Evolutionary conservation across 2,888 invertebrate species (phyloP).

Genomic region (Trissolcus brochymenae): DNA sequence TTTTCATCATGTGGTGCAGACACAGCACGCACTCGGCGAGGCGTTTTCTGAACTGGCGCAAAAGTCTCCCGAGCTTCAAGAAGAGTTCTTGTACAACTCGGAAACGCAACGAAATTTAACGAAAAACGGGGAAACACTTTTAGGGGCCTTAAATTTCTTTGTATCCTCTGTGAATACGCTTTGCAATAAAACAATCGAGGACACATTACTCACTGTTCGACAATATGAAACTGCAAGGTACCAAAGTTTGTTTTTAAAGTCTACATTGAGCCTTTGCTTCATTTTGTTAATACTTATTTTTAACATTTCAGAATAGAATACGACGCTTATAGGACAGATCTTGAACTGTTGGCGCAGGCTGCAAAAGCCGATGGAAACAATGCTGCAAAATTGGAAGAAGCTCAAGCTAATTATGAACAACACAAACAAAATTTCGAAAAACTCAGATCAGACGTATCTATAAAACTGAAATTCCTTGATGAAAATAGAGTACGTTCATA

Average conservation of each 20-base stretch:
- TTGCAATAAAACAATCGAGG: constrained; percentile 98
- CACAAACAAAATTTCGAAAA: constrained; percentile 95
- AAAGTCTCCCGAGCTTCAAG: constrained; percentile 96
- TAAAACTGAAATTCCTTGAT: constrained; percentile 97
- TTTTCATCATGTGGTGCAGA: constrained; percentile 90
- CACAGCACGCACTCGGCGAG: constrained; percentile 92
- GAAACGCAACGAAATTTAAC: constrained; percentile 95
- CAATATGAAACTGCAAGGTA: constrained; percentile 87
- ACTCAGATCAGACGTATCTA: constrained; percentile 92
- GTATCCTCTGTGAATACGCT: constrained; percentile 96
- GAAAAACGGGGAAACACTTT: constrained; percentile 94
- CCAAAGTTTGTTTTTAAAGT: too few relatives aligned
- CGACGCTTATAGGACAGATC: constrained; percentile 97
- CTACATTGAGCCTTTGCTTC: too few relatives aligned
- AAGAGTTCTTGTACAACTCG: constrained; percentile 95
- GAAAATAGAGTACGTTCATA: constrained; percentile 89
- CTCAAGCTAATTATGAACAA: constrained; percentile 87
- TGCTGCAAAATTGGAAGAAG: constrained; percentile 84
- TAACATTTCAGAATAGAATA: constrained; percentile 87
- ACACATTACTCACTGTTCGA: constrained; percentile 88
- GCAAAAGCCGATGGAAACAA: constrained; percentile 79
- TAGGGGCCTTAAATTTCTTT: constrained; percentile 97
- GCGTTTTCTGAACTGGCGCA: constrained; percentile 96
- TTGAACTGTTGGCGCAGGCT: constrained; percentile 87
- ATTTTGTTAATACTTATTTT: too few relatives aligned